phyloP scores from a whole-genome alignment of 2,888 invertebrate genomes.

The Campoplex nolae region DNA sequence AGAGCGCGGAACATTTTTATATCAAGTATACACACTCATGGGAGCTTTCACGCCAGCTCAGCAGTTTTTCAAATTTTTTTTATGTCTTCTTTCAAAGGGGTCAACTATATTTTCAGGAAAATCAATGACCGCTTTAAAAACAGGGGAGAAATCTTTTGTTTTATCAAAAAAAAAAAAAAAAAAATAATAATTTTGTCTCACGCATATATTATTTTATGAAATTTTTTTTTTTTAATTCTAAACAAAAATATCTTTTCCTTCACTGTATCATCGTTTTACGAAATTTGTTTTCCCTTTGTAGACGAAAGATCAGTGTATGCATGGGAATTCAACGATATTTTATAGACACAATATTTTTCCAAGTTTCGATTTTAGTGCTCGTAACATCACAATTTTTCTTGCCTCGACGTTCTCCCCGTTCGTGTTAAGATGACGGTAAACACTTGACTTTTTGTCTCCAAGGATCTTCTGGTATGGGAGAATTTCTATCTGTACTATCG shows the following conservation, averaged over 20 bases:
- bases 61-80: neutral
- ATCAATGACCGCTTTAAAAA: neutral
- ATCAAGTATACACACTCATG: conserved; percentile 16
- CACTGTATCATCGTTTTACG: neutral
- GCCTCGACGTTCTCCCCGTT: conserved; percentile 6
- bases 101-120: neutral
- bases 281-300: neutral
- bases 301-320: neutral
- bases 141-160: neutral
- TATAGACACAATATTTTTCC: conserved; percentile 16
- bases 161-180: neutral
- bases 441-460: conserved; percentile 27
- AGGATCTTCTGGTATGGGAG: neutral
- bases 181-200: neutral
- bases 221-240: neutral
- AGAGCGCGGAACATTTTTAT: conserved; percentile 45
- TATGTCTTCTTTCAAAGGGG: neutral
- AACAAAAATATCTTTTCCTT: neutral
- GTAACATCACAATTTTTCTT: conserved; percentile 16
- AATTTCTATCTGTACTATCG: conserved; percentile 4
- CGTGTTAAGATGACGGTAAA: conserved; percentile 13
- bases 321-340: neutral
- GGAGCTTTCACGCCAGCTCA: conserved; percentile 11
- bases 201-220: no score
- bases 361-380: conserved; percentile 24